Conservation (phyloP, 1,140 invertebrate species). For the Yoshiicerus persimilis region DNA sequence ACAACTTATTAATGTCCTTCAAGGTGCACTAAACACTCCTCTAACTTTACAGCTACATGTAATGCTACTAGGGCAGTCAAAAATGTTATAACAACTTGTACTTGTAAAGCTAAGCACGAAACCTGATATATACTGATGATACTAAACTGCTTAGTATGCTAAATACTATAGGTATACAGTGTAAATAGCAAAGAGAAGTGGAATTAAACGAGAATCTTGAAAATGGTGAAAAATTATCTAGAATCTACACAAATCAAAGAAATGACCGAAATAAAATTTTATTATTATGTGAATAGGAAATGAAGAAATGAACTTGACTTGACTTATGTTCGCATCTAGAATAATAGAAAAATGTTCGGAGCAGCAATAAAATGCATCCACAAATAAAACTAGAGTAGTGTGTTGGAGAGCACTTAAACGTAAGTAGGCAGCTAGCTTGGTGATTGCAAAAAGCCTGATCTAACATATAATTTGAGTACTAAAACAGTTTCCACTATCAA, state of each 20-base stretch:
- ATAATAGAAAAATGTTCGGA: background rate
- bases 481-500: background rate
- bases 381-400: background rate
- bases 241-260: background rate
- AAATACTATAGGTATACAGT: background rate
- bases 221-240: background rate
- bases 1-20: background rate
- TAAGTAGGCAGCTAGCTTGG: background rate
- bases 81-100: too few species aligned
- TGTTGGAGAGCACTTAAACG: background rate
- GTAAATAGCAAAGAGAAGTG: background rate
- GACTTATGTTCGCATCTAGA: background rate
- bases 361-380: background rate
- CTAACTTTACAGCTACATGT: background rate
- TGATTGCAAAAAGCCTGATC: background rate
- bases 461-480: background rate
- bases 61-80: too few species aligned
- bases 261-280: background rate
- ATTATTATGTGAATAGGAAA: conserved; percentile 6
- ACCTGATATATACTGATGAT: too few species aligned
- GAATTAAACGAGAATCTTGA: background rate
- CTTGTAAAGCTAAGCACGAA: too few species aligned
- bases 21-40: background rate
- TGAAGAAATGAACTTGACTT: background rate
- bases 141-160: too few species aligned